Evolutionary conservation across 2,113 vertebrate genomes (phyloP).

Genomic region (Psilopsiagon aymara): DNA sequence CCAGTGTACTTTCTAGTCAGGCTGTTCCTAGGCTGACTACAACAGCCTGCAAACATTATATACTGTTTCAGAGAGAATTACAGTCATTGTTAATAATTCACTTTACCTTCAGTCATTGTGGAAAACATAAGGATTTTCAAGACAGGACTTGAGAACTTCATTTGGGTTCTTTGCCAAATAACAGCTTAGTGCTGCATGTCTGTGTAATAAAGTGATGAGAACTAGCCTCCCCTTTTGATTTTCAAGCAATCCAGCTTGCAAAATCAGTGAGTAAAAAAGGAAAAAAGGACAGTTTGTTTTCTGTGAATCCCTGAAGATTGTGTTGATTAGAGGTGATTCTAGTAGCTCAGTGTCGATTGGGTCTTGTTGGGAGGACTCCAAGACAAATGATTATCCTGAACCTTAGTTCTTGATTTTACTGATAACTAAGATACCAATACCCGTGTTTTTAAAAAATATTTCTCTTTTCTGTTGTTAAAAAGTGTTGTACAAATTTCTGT

Average conservation of each 20-base stretch:
- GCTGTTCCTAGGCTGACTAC: background rate
- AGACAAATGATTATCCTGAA: background rate
- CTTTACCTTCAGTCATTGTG: background rate
- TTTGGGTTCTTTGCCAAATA: background rate
- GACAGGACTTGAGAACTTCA: fast-evolving
- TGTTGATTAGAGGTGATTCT: background rate
- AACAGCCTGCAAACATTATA: background rate
- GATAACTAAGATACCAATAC: background rate
- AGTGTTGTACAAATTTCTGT: background rate
- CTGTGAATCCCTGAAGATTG: background rate
- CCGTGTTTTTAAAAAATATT: background rate
- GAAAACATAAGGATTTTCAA: background rate
- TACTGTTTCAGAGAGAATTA: background rate
- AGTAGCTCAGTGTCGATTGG: background rate
- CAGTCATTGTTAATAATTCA: background rate
- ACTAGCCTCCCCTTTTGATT: background rate
- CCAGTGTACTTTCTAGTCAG: background rate
- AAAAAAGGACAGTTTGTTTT: background rate
- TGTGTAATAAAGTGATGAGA: background rate
- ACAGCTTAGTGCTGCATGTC: background rate
- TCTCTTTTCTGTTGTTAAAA: background rate
- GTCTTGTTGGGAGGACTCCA: background rate
- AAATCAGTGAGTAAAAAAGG: background rate
- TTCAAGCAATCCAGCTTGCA: background rate
- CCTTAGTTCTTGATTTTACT: background rate